These are phyloP conservation scores for Phaedon cochleariae DNA, from an alignment of 2,888 invertebrate species.

Conservation along the genomic window DNA sequence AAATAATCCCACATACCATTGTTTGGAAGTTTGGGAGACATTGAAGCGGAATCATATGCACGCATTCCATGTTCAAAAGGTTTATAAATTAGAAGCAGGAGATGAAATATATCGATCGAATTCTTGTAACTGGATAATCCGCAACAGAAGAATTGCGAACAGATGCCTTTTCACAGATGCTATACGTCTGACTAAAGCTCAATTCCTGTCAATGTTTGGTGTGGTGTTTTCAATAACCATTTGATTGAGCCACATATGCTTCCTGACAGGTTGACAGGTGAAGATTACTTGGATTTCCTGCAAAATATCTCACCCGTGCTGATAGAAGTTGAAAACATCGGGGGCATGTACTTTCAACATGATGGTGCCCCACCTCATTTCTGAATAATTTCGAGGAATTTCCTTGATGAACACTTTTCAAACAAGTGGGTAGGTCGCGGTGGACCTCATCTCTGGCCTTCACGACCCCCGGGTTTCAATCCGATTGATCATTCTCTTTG, in stretches of 20 bases:
- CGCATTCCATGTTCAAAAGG: not conserved
- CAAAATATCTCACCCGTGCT: conserved; percentile 21
- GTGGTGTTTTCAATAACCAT: not conserved
- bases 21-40: not conserved
- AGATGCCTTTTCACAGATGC: not conserved
- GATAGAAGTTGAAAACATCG: conserved; percentile 15
- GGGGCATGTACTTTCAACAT: too few species aligned
- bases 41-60: not conserved
- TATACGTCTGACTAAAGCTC: not conserved
- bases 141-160: not conserved
- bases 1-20: not conserved
- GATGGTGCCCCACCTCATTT: conserved; percentile 37
- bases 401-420: not conserved
- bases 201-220: conserved; percentile 5
- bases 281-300: conserved; percentile 38
- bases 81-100: not conserved
- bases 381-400: conserved; percentile 14
- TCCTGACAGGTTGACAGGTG: too few species aligned
- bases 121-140: too few species aligned
- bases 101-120: not conserved
- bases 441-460: not conserved
- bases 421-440: not conserved
- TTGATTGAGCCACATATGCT: conserved; percentile 14
- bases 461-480: not conserved
- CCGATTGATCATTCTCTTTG: not conserved